These are phyloP conservation scores for Tapirus terrestris DNA, from an alignment of 2,113 vertebrate genomes.

Conservation along the genomic window DNA sequence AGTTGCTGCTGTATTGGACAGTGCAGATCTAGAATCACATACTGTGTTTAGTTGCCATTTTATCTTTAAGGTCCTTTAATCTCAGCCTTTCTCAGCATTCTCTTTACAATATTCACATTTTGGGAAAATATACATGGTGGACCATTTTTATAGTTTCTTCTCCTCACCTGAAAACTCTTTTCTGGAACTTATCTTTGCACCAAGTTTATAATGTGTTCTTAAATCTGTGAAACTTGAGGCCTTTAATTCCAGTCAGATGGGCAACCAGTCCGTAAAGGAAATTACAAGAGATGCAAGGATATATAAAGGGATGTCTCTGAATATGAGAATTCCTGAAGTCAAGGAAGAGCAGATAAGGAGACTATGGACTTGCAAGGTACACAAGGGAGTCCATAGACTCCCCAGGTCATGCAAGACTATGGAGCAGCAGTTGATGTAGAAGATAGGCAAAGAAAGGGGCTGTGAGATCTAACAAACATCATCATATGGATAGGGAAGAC, in stretches of 20 bases:
- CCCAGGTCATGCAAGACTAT: not conserved
- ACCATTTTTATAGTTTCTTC: not conserved
- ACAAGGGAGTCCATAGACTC: too few relatives aligned
- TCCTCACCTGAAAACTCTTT: not conserved
- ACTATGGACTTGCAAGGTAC: not conserved
- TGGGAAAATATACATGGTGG: not conserved
- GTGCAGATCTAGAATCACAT: not conserved
- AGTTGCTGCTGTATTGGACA: not conserved
- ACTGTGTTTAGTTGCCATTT: not conserved
- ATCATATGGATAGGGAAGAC: not conserved
- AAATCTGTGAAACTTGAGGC: not conserved
- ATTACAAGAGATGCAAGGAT: not conserved
- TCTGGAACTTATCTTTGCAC: not conserved
- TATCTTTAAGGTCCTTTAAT: not conserved
- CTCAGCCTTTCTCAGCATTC: not conserved
- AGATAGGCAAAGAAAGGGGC: not conserved
- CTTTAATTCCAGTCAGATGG: not conserved
- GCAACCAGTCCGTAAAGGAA: not conserved
- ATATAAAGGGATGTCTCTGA: not conserved
- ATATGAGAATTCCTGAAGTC: not conserved
- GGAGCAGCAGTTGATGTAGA: not conserved
- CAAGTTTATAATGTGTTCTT: not conserved
- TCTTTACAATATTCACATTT: not conserved
- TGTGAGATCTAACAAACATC: not conserved
- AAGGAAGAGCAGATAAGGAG: not conserved